Percentiles rank a stretch among this genome's conserved stretches.
Conservation (phyloP, 2,888 invertebrate species). For the Diaprepes abbreviatus region DNA sequence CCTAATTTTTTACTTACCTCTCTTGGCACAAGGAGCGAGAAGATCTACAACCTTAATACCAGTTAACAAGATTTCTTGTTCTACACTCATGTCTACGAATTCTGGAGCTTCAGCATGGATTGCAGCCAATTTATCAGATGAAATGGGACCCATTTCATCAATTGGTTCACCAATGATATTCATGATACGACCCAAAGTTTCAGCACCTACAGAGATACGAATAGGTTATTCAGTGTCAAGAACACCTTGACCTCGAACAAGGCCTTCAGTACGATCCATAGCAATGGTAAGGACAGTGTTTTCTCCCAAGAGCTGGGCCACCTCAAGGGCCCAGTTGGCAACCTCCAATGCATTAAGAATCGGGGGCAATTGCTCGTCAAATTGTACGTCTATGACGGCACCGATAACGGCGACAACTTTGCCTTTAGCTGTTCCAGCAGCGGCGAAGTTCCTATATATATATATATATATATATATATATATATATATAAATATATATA, state of each 20-base stretch:
- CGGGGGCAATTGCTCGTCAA: constrained; percentile 89
- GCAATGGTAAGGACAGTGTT: constrained; percentile 92
- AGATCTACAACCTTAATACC: constrained; percentile 88
- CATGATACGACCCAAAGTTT: constrained; percentile 92
- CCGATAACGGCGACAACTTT: constrained; percentile 94
- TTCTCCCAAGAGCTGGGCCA: constrained; percentile 73
- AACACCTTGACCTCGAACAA: constrained; percentile 87
- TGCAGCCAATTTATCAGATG: constrained; percentile 80
- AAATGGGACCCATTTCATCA: constrained; percentile 92
- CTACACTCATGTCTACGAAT: constrained; percentile 95
- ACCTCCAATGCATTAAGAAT: constrained; percentile 97
- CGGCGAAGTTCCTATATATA: constrained; percentile 65
- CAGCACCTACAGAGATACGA: constrained; percentile 90
- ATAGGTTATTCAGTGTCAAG: constrained; percentile 90
- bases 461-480: no score
- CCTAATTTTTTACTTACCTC: constrained; percentile 95
- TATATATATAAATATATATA: no score
- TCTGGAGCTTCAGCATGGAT: constrained; percentile 95
- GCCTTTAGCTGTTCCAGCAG: constrained; percentile 71
- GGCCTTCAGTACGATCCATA: constrained; percentile 94
- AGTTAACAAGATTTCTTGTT: constrained; percentile 92
- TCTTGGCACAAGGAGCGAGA: constrained; percentile 87
- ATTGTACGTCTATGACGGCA: constrained; percentile 97
- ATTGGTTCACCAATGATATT: constrained; percentile 93
- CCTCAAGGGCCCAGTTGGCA: constrained; percentile 75